phyloP scores from a whole-genome alignment of 1,140 invertebrate species.

The Metopolophium dirhodum region DNA sequence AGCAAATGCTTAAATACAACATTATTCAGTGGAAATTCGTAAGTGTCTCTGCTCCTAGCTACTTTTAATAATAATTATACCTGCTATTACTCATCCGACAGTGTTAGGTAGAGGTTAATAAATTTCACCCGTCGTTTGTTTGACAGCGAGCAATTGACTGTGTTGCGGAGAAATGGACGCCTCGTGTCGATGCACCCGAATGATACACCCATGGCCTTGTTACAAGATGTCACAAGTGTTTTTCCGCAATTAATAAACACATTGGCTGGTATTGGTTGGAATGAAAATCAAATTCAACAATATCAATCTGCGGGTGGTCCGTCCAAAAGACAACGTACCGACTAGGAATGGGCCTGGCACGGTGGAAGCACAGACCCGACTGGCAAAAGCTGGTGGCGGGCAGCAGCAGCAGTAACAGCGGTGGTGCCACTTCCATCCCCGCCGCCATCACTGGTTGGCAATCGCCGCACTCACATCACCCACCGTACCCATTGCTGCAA shows the following conservation, averaged over 20 bases:
- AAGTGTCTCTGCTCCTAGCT: background rate
- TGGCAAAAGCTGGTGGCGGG: background rate
- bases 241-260: background rate
- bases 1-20: background rate
- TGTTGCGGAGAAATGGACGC: constrained; percentile 20
- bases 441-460: background rate
- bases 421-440: background rate
- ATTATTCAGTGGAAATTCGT: constrained; percentile 22
- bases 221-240: background rate
- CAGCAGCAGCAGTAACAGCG: background rate
- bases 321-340: background rate
- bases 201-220: background rate
- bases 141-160: background rate
- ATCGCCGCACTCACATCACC: no score
- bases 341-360: constrained; percentile 45
- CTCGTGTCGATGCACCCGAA: background rate
- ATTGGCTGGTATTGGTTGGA: background rate
- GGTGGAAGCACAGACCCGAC: constrained; percentile 35
- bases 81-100: no score
- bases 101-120: no score
- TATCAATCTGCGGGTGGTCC: background rate
- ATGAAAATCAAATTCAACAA: constrained; percentile 62
- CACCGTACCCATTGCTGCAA: no score
- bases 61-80: no score
- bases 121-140: background rate